These are phyloP conservation scores for Danio aesculapii DNA, from an alignment of 2,797 vertebrate genomes.

Conservation along the genomic window DNA sequence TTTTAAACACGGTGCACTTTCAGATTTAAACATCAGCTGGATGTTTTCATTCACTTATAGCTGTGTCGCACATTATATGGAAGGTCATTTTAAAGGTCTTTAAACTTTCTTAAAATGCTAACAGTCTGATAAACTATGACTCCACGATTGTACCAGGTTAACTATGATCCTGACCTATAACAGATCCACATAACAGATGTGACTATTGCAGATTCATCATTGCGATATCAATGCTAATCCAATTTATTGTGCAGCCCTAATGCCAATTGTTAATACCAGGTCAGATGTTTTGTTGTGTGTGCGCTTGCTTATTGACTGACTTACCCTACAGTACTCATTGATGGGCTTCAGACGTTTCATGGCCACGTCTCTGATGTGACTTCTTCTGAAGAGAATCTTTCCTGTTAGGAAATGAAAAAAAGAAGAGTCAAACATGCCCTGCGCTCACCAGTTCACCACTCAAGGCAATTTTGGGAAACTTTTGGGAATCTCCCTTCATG, in stretches of 20 bases:
- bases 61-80: too few relatives aligned
- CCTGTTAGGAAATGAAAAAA: conserved; percentile 75
- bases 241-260: not conserved
- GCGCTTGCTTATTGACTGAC: conserved; percentile 50
- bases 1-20: too few relatives aligned
- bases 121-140: too few relatives aligned
- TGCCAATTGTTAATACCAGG: not conserved
- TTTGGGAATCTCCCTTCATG: conserved; percentile 35
- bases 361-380: conserved; percentile 96
- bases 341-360: conserved; percentile 96
- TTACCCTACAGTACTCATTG: conserved; percentile 97
- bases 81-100: too few relatives aligned
- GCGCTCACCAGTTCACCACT: not conserved
- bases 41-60: too few relatives aligned
- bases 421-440: conserved; percentile 25
- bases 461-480: not conserved
- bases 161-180: too few relatives aligned
- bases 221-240: too few relatives aligned
- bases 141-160: too few relatives aligned
- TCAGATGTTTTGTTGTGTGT: not conserved
- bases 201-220: too few relatives aligned
- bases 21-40: too few relatives aligned
- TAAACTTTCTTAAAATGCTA: too few relatives aligned
- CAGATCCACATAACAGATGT: too few relatives aligned
- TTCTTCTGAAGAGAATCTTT: conserved; percentile 96